A percentile compares a stretch with the other conserved stretches of the same genome.
Conservation (phyloP, 2,797 vertebrate species). For the Graptemys geographica region DNA sequence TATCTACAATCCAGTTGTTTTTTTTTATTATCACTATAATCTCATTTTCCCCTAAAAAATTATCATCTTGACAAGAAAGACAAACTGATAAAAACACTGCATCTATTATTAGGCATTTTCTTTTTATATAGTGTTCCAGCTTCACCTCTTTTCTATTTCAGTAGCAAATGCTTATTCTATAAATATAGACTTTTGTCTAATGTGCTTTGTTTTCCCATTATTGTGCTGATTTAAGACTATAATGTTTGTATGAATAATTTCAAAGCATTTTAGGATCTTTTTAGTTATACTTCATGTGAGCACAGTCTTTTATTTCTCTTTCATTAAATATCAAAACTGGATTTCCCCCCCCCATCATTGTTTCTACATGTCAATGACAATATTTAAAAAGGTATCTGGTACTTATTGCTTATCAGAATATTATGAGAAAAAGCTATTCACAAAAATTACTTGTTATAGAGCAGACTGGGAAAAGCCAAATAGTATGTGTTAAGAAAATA, state of each 20-base stretch:
- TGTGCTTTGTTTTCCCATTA: conserved; percentile 47
- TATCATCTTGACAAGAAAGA: conserved; percentile 33
- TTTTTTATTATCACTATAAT: conserved; percentile 44
- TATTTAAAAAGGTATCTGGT: conserved; percentile 67
- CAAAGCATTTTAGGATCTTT: conserved; percentile 46
- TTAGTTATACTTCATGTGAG: conserved; percentile 53
- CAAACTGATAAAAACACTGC: conserved; percentile 13
- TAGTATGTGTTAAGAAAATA: conserved; percentile 55
- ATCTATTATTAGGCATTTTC: conserved; percentile 7
- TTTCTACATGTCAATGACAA: conserved; percentile 31
- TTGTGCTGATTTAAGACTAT: conserved; percentile 67
- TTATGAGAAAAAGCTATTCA: conserved; percentile 64
- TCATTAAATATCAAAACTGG: conserved; percentile 60
- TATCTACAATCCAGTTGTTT: conserved; percentile 42
- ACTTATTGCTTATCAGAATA: conserved; percentile 58
- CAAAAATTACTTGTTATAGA: conserved; percentile 63
- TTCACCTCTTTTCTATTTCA: conserved; percentile 54
- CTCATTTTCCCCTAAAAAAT: conserved; percentile 44
- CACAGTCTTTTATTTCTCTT: conserved; percentile 9
- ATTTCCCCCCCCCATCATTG: conserved; percentile 40
- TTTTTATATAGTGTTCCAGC: conserved; percentile 42
- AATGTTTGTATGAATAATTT: conserved; percentile 28
- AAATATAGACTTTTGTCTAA: conserved; percentile 59
- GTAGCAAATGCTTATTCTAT: conserved; percentile 62
- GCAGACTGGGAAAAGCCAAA: conserved; percentile 55